Evolutionary conservation across 2,113 vertebrate genomes (phyloP).

Genomic region (Platysternon megacephalum): DNA sequence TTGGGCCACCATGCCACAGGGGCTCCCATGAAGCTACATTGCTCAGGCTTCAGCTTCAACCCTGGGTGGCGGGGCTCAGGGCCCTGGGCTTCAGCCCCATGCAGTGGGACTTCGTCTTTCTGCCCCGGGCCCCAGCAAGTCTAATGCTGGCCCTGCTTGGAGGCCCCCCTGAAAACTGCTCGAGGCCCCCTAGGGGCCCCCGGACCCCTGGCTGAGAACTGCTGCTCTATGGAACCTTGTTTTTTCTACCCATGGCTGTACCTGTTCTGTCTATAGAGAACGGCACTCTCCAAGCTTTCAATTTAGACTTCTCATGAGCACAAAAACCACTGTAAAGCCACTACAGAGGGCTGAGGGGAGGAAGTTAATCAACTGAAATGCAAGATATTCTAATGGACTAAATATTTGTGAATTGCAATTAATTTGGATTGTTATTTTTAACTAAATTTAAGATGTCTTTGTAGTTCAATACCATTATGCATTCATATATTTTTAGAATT

Average conservation of each 20-base stretch:
- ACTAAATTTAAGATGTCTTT: not conserved
- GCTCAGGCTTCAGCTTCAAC: too few species aligned
- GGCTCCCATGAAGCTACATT: too few species aligned
- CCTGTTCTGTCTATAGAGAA: not conserved
- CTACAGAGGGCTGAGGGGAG: not conserved
- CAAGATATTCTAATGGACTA: not conserved
- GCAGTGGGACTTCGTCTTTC: too few species aligned
- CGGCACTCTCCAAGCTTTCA: fast-evolving
- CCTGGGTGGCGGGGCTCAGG: too few species aligned
- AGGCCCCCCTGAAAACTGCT: too few species aligned
- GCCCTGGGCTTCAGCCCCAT: too few species aligned
- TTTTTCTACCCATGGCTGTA: not conserved
- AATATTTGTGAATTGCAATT: not conserved
- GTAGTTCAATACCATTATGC: not conserved
- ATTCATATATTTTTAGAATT: not conserved
- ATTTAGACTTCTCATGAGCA: not conserved
- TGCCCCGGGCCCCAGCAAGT: too few species aligned
- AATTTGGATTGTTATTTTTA: not conserved
- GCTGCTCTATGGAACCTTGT: not conserved
- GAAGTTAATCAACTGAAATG: not conserved
- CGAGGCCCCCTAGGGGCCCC: too few species aligned
- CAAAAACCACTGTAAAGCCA: not conserved
- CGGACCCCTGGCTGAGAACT: too few species aligned
- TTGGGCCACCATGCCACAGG: too few species aligned
- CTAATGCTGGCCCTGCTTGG: too few species aligned